A percentile compares a stretch with the other conserved stretches of the same genome.
phyloP scores from a whole-genome alignment of 2,113 vertebrate genomes.

The Sarotherodon lohbergeri region DNA sequence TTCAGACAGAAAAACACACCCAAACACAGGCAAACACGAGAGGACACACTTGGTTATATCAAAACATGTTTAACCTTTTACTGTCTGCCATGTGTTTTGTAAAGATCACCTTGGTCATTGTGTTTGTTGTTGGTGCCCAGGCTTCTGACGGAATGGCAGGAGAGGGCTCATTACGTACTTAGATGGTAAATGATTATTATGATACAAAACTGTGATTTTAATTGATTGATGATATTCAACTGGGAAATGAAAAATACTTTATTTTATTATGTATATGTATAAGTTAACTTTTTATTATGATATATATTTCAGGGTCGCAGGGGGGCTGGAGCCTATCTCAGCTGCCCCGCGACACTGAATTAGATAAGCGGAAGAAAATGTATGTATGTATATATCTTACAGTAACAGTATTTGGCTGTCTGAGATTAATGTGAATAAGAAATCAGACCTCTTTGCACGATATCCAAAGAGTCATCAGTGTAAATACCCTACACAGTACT shows the following conservation, averaged over 20 bases:
- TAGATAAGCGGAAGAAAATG: neutral
- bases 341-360: neutral
- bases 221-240: neutral
- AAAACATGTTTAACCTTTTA: conserved; percentile 27
- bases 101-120: conserved; percentile 5
- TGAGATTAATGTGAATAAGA: neutral
- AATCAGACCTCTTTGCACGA: neutral
- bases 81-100: neutral
- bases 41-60: neutral
- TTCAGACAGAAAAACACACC: neutral
- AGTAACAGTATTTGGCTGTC: neutral
- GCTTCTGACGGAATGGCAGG: neutral
- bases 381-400: neutral
- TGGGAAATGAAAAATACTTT: neutral
- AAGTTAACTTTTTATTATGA: neutral
- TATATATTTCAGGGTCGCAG: neutral
- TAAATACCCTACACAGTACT: neutral
- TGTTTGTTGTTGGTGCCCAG: neutral
- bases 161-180: neutral
- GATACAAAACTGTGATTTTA: neutral
- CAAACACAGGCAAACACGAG: neutral
- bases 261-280: neutral
- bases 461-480: neutral
- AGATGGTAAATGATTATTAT: neutral
- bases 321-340: neutral